Conservation (phyloP, 2,888 invertebrate species). For the Acanthosepion lycidas region DNA sequence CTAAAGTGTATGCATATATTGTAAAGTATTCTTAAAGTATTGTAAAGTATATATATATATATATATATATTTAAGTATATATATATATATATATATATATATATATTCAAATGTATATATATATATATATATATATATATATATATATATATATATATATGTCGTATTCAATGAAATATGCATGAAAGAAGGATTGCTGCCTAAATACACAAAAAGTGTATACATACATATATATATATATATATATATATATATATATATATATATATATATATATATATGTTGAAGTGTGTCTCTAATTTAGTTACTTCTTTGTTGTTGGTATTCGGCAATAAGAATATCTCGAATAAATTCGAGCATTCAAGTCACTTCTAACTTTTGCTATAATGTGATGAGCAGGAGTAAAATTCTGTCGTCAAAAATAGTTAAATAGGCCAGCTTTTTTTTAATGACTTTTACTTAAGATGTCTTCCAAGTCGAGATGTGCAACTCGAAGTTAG, state of each 20-base stretch:
- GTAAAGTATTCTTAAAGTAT: too few relatives aligned
- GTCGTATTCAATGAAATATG: not conserved
- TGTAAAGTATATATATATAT: too few relatives aligned
- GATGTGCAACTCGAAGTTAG: not conserved
- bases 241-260: slow-evolving; percentile 2
- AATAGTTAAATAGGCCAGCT: not conserved
- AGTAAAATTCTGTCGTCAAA: not conserved
- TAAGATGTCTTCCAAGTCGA: not conserved
- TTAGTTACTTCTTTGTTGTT: too few relatives aligned
- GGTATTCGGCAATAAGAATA: too few relatives aligned
- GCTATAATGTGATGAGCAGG: not conserved
- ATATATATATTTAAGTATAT: too few relatives aligned
- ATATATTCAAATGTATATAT: too few relatives aligned
- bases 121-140: too few relatives aligned
- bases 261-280: slow-evolving; percentile 2
- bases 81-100: too few relatives aligned
- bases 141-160: too few relatives aligned
- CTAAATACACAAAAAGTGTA: not conserved
- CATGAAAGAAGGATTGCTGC: too few relatives aligned
- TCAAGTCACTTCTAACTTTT: not conserved
- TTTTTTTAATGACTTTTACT: not conserved
- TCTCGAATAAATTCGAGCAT: not conserved
- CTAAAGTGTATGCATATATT: too few relatives aligned
- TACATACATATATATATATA: not conserved
- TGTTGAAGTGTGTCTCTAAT: not conserved